Evolutionary conservation across 1,140 invertebrate genomes (phyloP), one percentile per base, ranked within the genome.

Genomic region (Oscheius sp.): DNA sequence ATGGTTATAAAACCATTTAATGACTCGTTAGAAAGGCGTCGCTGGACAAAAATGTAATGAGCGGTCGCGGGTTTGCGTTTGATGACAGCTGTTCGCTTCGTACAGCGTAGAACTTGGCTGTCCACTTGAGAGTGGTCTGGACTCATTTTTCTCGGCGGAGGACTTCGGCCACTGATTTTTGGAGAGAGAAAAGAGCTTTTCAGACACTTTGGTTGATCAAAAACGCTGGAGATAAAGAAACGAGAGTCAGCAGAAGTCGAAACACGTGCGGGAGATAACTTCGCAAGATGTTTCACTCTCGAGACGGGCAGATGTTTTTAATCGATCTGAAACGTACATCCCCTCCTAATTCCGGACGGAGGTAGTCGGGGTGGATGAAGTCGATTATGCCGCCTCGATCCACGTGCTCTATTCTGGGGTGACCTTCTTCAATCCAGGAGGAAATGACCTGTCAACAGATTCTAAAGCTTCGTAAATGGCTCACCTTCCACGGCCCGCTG

Each of bases 401-500:
- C 7, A 58, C 31, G 13, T 67, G 35, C 7, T 58, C 18, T 20
- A 67, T 26, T 10, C n/a, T 15, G 7, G 64, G 42, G 62, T 67
- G 64, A 7, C 42, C 45, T 20, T 31, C 26, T 29, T 68, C 38
- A 13, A 35, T 18, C 35, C 35, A 49, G 46, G n/a, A n/a, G 64
- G 34, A 13, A 32, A 49, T 20, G 18, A 62, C 38, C 66, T 63
- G 23, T n/a, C 18, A n/a, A 10, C 20, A 18, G 28, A 65, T 58
- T 0, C 23, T 26, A 1, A 10, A 15, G 26, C 35, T 7, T 13
- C 10, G 7, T 31, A 62, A 3, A n/a, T 28, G 13, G 23, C 65
- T 46, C 34, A 74, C 72, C 42, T 74, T 74, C 72, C 72, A 74
- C n/a, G 63, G 52, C 38, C 64, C 72, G 36, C 62, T 74, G 23